Evolutionary conservation across 1,140 invertebrate genomes (phyloP).

Genomic region (Drosophila lowei): DNA sequence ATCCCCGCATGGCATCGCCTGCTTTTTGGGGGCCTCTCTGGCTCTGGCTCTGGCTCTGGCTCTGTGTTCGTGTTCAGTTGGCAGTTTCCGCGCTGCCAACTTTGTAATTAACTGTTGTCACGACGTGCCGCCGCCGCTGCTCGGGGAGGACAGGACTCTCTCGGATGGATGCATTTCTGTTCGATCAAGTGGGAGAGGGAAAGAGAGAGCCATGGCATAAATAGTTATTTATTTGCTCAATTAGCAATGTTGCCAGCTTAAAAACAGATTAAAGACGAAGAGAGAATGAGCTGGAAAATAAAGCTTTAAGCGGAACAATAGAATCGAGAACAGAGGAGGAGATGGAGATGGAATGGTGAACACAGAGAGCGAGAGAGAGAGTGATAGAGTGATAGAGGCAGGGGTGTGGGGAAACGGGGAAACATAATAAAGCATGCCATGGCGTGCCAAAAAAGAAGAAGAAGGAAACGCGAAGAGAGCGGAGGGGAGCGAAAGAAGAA

Average conservation of each 20-base stretch:
- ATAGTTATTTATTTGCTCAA: constrained; percentile 45
- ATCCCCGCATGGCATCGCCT: constrained; percentile 19
- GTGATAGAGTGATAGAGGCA: not conserved
- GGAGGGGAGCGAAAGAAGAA: constrained; percentile 32
- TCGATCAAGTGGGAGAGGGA: too few species aligned
- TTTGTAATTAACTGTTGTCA: constrained; percentile 82
- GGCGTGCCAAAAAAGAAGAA: constrained; percentile 58
- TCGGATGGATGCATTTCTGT: constrained; percentile 4
- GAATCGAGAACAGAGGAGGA: constrained; percentile 16
- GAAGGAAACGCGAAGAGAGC: constrained; percentile 22
- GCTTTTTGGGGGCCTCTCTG: constrained; percentile 28
- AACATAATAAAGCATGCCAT: constrained; percentile 55
- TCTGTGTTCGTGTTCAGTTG: constrained; percentile 66
- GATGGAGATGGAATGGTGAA: not conserved
- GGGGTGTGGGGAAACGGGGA: not conserved
- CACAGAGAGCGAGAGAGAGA: not conserved
- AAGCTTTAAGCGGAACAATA: constrained; percentile 40
- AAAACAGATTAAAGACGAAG: constrained; percentile 37
- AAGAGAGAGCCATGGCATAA: constrained; percentile 13
- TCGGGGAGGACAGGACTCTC: constrained; percentile 14
- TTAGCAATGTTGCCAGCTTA: constrained; percentile 30
- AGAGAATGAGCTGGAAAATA: constrained; percentile 36
- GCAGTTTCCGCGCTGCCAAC: constrained; percentile 72
- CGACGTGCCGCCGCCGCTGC: constrained; percentile 36
- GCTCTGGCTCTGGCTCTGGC: constrained; percentile 51